A percentile compares a stretch with the other conserved stretches of the same genome.
These are phyloP conservation scores for Calliopum simillimum DNA, from an alignment of 2,888 invertebrate species.

Conservation along the genomic window DNA sequence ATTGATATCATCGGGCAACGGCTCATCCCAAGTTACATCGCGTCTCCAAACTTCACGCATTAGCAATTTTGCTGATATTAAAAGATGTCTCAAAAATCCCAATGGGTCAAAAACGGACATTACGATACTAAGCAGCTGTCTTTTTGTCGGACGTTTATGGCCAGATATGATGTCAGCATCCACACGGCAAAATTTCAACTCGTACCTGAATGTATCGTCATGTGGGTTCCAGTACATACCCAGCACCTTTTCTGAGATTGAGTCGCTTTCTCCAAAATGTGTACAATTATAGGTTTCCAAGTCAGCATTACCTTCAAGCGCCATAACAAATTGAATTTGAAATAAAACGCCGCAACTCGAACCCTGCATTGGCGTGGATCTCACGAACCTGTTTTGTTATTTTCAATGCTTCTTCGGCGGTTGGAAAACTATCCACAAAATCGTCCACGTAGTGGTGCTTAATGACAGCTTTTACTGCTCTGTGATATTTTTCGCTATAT, in stretches of 20 bases:
- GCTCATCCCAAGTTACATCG: neutral
- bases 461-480: constrained; percentile 31
- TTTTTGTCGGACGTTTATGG: neutral
- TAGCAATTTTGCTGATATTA: constrained; percentile 3
- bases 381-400: constrained; percentile 27
- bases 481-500: constrained; percentile 15
- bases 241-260: neutral
- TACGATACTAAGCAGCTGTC: constrained; percentile 2
- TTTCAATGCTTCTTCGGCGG: neutral
- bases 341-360: constrained; percentile 34
- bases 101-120: constrained; percentile 18
- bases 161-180: neutral
- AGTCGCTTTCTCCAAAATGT: too few relatives aligned
- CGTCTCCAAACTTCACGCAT: constrained; percentile 10
- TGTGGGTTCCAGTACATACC: constrained; percentile 7
- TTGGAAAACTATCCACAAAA: constrained; percentile 31
- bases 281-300: too few relatives aligned
- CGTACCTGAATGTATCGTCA: constrained; percentile 4
- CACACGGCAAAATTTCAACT: constrained; percentile 4
- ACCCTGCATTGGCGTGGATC: constrained; percentile 34
- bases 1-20: neutral
- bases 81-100: constrained; percentile 4
- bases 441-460: constrained; percentile 41
- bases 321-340: too few relatives aligned
- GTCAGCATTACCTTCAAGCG: too few relatives aligned